A percentile compares a stretch with the other conserved stretches of the same genome.
These are phyloP conservation scores for Patagioenas fasciata DNA, from an alignment of 2,113 vertebrate genomes.

Conservation along the genomic window DNA sequence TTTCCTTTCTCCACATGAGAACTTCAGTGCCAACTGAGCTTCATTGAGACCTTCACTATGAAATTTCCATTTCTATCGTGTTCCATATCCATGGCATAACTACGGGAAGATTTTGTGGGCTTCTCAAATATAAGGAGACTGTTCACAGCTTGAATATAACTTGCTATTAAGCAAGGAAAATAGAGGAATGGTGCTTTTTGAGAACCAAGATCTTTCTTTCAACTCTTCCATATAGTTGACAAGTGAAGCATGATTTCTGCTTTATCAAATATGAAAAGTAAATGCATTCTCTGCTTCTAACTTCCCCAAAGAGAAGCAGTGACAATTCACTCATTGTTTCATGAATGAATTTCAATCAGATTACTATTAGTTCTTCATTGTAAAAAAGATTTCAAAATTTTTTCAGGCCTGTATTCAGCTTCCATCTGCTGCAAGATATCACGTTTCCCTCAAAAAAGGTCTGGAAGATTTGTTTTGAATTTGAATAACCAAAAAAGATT, in stretches of 20 bases:
- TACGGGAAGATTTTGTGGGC: not conserved
- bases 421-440: not conserved
- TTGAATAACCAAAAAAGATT: not conserved
- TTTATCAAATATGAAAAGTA: not conserved
- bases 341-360: not conserved
- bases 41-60: not conserved
- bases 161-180: not conserved
- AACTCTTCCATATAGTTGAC: not conserved
- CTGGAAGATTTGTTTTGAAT: not conserved
- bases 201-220: not conserved
- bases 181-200: not conserved
- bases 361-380: not conserved
- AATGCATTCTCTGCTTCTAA: not conserved
- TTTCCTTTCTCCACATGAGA: not conserved
- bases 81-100: not conserved
- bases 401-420: not conserved
- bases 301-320: not conserved
- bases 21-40: not conserved
- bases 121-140: not conserved
- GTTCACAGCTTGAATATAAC: not conserved
- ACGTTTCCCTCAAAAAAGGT: not conserved
- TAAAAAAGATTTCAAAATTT: not conserved
- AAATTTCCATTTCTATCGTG: not conserved
- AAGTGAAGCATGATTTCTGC: not conserved
- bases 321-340: not conserved